Percentiles rank a stretch among this genome's conserved stretches.
These are phyloP conservation scores for Phortica magna DNA, from an alignment of 2,888 invertebrate genomes.

Conservation along the genomic window DNA sequence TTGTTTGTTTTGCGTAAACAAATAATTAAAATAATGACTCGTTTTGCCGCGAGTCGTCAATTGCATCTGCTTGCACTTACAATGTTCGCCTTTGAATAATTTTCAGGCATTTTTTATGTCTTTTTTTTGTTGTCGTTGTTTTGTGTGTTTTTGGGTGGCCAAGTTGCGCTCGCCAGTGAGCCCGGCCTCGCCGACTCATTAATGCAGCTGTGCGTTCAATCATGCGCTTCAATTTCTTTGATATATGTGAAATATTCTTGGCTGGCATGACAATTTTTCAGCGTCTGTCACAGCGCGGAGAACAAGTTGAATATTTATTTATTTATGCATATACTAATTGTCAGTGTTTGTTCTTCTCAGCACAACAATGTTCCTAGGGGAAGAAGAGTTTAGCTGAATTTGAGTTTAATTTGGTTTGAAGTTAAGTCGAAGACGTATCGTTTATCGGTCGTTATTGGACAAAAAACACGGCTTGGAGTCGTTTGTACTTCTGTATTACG, in stretches of 20 bases:
- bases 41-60: conserved; percentile 36
- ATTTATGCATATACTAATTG: neutral
- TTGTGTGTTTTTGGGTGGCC: conserved; percentile 2
- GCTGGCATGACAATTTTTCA: neutral
- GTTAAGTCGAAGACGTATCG: too few relatives aligned
- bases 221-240: conserved; percentile 49
- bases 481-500: too few relatives aligned
- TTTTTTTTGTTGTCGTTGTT: neutral
- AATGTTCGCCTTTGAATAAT: conserved; percentile 33
- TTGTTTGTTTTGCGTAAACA: conserved; percentile 68
- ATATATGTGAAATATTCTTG: neutral
- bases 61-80: conserved; percentile 35
- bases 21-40: conserved; percentile 69
- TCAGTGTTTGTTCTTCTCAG: conserved; percentile 28
- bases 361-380: neutral
- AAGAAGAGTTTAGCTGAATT: too few relatives aligned
- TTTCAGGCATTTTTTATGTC: conserved; percentile 4
- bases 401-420: too few relatives aligned
- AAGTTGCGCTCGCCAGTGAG: neutral
- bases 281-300: neutral
- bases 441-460: too few relatives aligned
- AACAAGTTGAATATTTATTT: neutral
- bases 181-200: conserved; percentile 11
- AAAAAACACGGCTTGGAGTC: too few relatives aligned
- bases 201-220: conserved; percentile 64